Evolutionary conservation across 1,140 invertebrate genomes (phyloP).

Genomic region (Cydia pomonella): DNA sequence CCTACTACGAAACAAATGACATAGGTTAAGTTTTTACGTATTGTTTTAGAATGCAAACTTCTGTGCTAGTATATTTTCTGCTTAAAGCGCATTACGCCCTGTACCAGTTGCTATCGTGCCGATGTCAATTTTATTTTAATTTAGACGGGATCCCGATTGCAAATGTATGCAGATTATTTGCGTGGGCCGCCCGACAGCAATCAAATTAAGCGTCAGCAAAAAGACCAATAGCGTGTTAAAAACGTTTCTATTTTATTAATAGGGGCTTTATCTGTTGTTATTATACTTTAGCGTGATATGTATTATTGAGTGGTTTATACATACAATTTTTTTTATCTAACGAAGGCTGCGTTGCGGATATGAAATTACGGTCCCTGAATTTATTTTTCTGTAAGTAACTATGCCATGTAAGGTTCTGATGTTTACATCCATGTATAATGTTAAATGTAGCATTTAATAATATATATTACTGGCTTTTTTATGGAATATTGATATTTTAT

Average conservation of each 20-base stretch:
- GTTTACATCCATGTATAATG: no score
- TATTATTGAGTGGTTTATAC: not conserved
- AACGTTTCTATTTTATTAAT: slow-evolving; percentile 14
- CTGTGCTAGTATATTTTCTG: not conserved
- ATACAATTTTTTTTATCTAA: no score
- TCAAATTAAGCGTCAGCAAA: slow-evolving; percentile 34
- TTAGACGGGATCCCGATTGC: slow-evolving; percentile 32
- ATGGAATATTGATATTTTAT: not conserved
- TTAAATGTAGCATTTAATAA: no score
- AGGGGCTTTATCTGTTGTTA: not conserved
- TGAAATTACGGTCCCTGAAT: no score
- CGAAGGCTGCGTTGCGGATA: no score
- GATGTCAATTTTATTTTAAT: slow-evolving; percentile 33
- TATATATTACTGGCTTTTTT: no score
- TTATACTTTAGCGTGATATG: not conserved
- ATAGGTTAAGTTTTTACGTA: not conserved
- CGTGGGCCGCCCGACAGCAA: slow-evolving; percentile 36
- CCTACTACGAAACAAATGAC: not conserved
- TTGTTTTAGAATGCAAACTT: not conserved
- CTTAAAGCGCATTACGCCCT: not conserved
- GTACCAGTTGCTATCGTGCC: slow-evolving; percentile 6
- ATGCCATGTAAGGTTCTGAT: no score
- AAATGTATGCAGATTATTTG: slow-evolving; percentile 38
- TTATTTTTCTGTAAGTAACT: no score
- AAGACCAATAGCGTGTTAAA: slow-evolving; percentile 34